A percentile compares a stretch with the other conserved stretches of the same genome.
These are phyloP conservation scores for Cheilosia impressa DNA, from an alignment of 2,888 invertebrate genomes.

Conservation along the genomic window DNA sequence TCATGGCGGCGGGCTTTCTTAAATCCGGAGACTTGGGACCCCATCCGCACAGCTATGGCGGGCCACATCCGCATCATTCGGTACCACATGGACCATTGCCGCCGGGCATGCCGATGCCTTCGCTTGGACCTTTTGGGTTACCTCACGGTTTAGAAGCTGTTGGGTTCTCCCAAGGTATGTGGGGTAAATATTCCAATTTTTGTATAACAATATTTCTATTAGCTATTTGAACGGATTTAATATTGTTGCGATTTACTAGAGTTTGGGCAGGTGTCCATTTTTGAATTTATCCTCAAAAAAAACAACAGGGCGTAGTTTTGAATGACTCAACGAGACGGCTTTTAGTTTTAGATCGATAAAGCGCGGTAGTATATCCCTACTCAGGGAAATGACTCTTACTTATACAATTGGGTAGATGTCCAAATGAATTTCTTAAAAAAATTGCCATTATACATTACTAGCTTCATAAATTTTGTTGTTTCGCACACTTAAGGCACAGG, in stretches of 20 bases:
- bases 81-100: conserved; percentile 83
- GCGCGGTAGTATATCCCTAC: no score
- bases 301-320: no score
- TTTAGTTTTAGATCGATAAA: no score
- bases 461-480: no score
- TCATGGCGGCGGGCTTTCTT: conserved; percentile 84
- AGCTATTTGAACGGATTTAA: conserved; percentile 9
- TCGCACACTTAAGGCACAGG: no score
- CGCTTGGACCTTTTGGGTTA: conserved; percentile 83
- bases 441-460: no score
- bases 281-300: no score
- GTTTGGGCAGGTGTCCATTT: neutral
- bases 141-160: conserved; percentile 84
- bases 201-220: conserved; percentile 46
- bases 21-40: conserved; percentile 83
- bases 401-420: no score
- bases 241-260: conserved; percentile 63
- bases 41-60: conserved; percentile 84
- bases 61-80: conserved; percentile 83
- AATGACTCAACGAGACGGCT: no score
- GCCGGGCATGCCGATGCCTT: conserved; percentile 84
- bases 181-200: conserved; percentile 83
- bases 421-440: no score
- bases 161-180: conserved; percentile 84
- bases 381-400: no score